These are phyloP conservation scores for Lacanobia oleracea DNA, from an alignment of 2,888 invertebrate species.

Conservation along the genomic window DNA sequence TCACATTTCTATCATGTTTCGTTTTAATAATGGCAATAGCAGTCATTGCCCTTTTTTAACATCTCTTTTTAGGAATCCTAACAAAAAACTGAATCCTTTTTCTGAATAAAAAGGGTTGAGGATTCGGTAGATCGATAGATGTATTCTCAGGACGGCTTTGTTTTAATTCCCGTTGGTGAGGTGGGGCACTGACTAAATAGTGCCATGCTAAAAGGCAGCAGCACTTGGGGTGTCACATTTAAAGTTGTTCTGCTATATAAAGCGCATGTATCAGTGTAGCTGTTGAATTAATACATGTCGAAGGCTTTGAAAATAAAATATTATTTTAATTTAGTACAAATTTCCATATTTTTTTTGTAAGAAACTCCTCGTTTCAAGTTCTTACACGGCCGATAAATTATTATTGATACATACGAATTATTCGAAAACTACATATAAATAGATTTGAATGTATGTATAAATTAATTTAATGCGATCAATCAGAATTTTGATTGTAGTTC, in stretches of 20 bases:
- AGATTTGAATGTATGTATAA: neutral
- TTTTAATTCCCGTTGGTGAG: too few relatives aligned
- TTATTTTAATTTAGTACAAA: constrained; percentile 66
- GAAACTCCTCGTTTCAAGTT: constrained; percentile 4
- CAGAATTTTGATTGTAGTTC: constrained; percentile 21
- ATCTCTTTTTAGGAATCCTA: too few relatives aligned
- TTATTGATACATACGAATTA: neutral
- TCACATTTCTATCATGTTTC: neutral
- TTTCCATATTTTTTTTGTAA: constrained; percentile 29
- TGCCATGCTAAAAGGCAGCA: neutral
- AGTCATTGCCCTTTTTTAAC: too few relatives aligned
- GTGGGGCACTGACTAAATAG: too few relatives aligned
- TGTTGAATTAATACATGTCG: constrained; percentile 27
- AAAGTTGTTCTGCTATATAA: constrained; percentile 25
- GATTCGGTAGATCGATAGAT: too few relatives aligned
- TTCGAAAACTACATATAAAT: neutral
- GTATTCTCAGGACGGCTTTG: too few relatives aligned
- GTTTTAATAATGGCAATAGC: too few relatives aligned
- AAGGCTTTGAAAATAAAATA: constrained; percentile 23
- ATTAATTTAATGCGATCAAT: constrained; percentile 8
- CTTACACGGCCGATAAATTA: neutral
- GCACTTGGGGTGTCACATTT: neutral
- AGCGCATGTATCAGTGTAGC: constrained; percentile 19
- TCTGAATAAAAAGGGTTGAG: too few relatives aligned
- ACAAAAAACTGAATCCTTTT: too few relatives aligned